These are phyloP conservation scores for Orthonychiurus folsomi DNA, from an alignment of 2,888 invertebrate species.

Conservation along the genomic window DNA sequence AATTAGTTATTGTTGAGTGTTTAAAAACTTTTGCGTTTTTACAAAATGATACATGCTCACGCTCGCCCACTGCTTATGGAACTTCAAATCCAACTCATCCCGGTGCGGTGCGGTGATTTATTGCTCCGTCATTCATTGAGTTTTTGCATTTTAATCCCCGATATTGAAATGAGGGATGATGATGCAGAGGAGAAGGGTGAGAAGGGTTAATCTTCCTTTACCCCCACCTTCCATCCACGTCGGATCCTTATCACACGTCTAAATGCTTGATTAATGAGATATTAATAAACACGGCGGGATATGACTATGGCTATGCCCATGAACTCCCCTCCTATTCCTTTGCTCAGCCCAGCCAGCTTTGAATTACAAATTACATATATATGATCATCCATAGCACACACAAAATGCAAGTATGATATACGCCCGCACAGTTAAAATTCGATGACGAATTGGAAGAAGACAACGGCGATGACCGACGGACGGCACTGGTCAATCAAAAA, in stretches of 20 bases:
- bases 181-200: slow-evolving; percentile 22
- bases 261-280: slow-evolving; percentile 38
- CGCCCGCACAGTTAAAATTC: no score
- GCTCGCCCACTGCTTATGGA: no score
- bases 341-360: slow-evolving; percentile 16
- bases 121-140: no score
- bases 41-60: no score
- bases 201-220: slow-evolving; percentile 34
- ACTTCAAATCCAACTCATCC: no score
- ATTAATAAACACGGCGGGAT: slow-evolving; percentile 35
- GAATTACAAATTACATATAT: slow-evolving; percentile 33
- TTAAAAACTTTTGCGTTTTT: no score
- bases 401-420: no score
- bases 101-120: no score
- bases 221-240: slow-evolving; percentile 35
- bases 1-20: no score
- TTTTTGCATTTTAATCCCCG: neutral
- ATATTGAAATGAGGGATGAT: neutral
- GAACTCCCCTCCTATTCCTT: neutral
- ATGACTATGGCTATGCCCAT: neutral
- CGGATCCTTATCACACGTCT: slow-evolving; percentile 35
- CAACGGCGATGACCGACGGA: no score
- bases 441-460: no score
- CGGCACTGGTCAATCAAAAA: slow-evolving; percentile 11
- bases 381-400: slow-evolving; percentile 27